Evolutionary conservation across 2,888 invertebrate genomes (phyloP).

Genomic region (Leucoptera coffeella): DNA sequence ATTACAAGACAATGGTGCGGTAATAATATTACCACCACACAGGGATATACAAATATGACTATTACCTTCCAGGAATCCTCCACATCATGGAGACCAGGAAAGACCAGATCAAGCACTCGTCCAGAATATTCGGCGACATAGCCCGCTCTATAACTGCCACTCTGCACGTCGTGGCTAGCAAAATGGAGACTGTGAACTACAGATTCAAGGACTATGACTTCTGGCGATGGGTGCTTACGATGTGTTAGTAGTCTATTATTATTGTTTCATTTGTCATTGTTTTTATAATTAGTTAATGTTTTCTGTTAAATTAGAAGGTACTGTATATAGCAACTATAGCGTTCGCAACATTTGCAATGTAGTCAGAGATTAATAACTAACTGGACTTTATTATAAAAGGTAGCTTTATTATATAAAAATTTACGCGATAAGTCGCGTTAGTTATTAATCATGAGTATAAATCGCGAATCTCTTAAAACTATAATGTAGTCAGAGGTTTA

Average conservation of each 20-base stretch:
- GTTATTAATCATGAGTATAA: too few species aligned
- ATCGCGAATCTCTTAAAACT: too few species aligned
- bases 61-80: slow-evolving; percentile 47
- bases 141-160: slow-evolving; percentile 47
- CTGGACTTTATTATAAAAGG: too few species aligned
- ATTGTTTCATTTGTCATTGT: not conserved
- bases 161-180: slow-evolving; percentile 26
- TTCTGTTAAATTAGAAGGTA: too few species aligned
- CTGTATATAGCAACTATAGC: not conserved
- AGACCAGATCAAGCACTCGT: slow-evolving; percentile 50
- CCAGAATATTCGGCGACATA: slow-evolving; percentile 53
- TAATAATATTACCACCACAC: not conserved
- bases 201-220: slow-evolving; percentile 53
- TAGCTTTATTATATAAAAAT: too few species aligned
- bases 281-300: not conserved
- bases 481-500: too few species aligned
- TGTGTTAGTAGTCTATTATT: slow-evolving; percentile 35
- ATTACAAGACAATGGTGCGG: not conserved
- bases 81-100: slow-evolving; percentile 51
- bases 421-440: too few species aligned
- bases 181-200: slow-evolving; percentile 30
- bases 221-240: slow-evolving; percentile 58
- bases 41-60: slow-evolving; percentile 3
- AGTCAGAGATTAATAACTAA: too few species aligned
- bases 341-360: too few species aligned